A percentile compares a stretch with the other conserved stretches of the same genome.
These are phyloP conservation scores for Gortyna flavago DNA, from an alignment of 2,888 invertebrate genomes.

Conservation along the genomic window DNA sequence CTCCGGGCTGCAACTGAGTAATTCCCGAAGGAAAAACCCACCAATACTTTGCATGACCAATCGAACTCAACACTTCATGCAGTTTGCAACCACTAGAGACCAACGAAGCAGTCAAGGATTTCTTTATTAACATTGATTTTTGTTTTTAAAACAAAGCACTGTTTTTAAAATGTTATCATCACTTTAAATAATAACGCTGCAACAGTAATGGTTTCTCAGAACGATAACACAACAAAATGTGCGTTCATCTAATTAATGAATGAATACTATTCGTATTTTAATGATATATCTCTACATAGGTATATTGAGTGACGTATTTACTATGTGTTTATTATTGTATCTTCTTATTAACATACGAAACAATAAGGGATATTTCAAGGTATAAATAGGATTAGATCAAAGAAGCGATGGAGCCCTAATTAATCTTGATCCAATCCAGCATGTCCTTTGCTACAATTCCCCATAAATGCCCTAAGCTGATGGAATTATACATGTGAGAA, in stretches of 20 bases:
- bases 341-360: not conserved
- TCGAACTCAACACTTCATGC: not conserved
- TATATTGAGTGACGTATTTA: not conserved
- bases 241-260: conserved; percentile 28
- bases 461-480: not conserved
- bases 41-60: not conserved
- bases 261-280: conserved; percentile 12
- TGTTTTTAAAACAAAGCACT: conserved; percentile 6
- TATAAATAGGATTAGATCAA: not conserved
- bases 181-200: not conserved
- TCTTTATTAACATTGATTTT: not conserved
- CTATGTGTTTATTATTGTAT: not conserved
- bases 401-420: not conserved
- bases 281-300: conserved; percentile 11
- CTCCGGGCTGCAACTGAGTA: too few relatives aligned
- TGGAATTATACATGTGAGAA: too few relatives aligned
- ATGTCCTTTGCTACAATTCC: not conserved
- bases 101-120: not conserved
- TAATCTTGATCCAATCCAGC: not conserved
- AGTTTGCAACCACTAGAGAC: not conserved
- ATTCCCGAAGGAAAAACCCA: not conserved
- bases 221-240: conserved; percentile 36
- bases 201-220: conserved; percentile 14
- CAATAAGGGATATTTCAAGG: not conserved
- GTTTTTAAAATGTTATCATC: conserved; percentile 1